Evolutionary conservation across 1,140 invertebrate species (phyloP).

Genomic region (Centruroides vittatus): DNA sequence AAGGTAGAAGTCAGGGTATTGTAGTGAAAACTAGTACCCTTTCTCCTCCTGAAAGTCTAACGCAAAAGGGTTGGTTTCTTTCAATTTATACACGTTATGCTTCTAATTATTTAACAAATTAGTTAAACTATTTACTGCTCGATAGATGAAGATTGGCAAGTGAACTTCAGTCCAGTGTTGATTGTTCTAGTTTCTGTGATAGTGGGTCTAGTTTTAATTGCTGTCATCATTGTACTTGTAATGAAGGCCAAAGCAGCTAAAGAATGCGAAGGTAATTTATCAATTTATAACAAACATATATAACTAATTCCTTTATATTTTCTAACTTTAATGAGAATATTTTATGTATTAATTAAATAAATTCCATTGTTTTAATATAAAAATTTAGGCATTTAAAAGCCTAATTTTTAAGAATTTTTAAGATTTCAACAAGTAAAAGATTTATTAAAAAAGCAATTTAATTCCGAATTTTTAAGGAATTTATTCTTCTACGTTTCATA

Average conservation of each 20-base stretch:
- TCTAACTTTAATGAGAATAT: no score
- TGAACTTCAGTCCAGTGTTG: background rate
- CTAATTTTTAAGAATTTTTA: no score
- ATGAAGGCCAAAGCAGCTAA: background rate
- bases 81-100: background rate
- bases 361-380: no score
- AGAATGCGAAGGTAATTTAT: no score
- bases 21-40: slow-evolving; percentile 13
- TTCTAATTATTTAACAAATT: background rate
- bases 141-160: background rate
- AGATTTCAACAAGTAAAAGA: no score
- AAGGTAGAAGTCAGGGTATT: slow-evolving; percentile 45
- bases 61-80: slow-evolving; percentile 11
- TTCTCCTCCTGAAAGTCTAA: slow-evolving; percentile 12
- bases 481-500: no score
- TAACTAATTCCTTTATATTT: no score
- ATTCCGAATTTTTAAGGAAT: no score
- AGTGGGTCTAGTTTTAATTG: background rate
- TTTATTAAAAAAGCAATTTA: no score
- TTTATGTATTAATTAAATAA: no score
- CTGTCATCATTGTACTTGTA: background rate
- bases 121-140: background rate
- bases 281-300: no score
- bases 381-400: no score
- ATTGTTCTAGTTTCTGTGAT: background rate